Conservation (phyloP, 2,797 vertebrate genomes). For the Oreochromis grahami region DNA sequence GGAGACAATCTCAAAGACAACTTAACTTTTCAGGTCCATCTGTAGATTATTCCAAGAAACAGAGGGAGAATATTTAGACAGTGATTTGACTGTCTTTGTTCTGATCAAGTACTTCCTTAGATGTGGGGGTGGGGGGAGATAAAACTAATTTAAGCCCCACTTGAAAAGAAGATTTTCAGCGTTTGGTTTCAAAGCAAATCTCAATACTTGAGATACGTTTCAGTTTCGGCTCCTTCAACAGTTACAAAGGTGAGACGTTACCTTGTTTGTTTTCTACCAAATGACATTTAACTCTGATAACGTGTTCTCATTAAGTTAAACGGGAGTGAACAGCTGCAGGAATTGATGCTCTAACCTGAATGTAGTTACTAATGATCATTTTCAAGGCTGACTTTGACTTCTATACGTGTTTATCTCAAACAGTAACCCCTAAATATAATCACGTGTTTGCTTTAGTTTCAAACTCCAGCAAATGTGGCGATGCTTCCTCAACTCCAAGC, state of each 20-base stretch:
- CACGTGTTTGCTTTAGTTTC: background rate
- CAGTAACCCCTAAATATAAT: background rate
- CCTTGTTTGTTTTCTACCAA: background rate
- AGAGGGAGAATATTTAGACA: background rate
- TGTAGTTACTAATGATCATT: background rate
- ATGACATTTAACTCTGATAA: background rate
- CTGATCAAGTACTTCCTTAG: background rate
- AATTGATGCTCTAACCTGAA: background rate
- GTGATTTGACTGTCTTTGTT: background rate
- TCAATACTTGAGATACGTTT: background rate
- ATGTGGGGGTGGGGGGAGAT: fast-evolving
- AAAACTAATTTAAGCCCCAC: background rate
- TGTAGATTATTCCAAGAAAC: background rate
- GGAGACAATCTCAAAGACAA: background rate
- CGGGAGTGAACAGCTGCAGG: background rate
- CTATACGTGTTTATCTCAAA: background rate
- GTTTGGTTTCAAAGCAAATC: background rate
- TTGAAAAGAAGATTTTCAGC: background rate
- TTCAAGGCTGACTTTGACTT: background rate
- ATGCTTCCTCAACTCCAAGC: background rate
- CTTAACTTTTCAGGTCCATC: background rate
- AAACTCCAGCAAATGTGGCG: background rate
- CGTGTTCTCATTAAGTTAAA: background rate
- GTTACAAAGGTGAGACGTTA: background rate
- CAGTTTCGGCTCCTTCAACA: background rate